Percentiles rank a stretch among this genome's conserved stretches.
phyloP scores from a whole-genome alignment of 2,888 invertebrate species.

The Zootermopsis nevadensis region DNA sequence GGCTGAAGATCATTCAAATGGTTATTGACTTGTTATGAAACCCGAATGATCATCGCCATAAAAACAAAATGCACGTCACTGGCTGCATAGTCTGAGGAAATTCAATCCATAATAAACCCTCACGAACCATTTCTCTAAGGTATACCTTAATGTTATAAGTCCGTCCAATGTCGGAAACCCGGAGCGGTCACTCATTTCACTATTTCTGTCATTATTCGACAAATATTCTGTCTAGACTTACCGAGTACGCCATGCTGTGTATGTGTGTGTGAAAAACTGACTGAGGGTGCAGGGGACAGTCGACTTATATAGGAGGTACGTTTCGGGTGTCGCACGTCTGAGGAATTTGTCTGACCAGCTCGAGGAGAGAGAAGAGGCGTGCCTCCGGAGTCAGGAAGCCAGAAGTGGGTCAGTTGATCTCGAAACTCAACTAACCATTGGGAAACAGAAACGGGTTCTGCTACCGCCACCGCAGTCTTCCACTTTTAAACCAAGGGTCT shows the following conservation, averaged over 20 bases:
- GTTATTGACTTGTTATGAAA: no score
- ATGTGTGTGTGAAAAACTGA: neutral
- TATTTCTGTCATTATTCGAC: no score
- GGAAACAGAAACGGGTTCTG: neutral
- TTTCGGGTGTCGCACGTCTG: neutral
- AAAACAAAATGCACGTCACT: no score
- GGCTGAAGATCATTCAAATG: no score
- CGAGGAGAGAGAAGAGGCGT: neutral
- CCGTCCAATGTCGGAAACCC: no score
- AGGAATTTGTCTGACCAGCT: no score
- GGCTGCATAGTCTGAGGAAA: no score
- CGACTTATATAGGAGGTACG: neutral
- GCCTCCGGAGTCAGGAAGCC: neutral
- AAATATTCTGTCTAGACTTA: neutral
- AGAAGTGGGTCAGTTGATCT: neutral
- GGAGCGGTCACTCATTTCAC: no score
- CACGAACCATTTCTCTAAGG: no score
- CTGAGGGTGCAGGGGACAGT: neutral
- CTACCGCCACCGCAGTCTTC: neutral
- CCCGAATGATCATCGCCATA: no score
- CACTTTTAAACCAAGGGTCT: neutral
- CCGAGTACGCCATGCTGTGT: neutral
- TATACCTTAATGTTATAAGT: no score
- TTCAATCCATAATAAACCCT: no score
- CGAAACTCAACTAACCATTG: neutral